These are phyloP conservation scores for Mesembrinibis cayennensis DNA, from an alignment of 2,113 vertebrate species.

Conservation along the genomic window DNA sequence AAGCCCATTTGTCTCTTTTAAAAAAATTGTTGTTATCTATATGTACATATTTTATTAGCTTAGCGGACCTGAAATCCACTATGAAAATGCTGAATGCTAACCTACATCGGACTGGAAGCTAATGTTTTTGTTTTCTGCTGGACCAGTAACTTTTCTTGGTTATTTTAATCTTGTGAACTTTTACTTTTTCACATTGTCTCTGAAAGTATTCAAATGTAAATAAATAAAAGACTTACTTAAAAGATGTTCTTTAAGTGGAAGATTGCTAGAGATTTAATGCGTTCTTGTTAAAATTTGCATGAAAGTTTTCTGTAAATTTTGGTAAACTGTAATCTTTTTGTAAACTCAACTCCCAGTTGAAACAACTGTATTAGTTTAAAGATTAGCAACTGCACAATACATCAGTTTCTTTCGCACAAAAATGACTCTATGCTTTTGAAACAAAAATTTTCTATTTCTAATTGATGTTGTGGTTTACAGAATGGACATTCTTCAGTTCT, in stretches of 20 bases:
- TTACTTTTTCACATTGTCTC: neutral
- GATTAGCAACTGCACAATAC: neutral
- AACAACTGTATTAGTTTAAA: neutral
- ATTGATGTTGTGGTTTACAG: neutral
- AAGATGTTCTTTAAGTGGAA: neutral
- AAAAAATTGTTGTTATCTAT: neutral
- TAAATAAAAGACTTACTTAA: neutral
- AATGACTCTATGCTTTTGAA: neutral
- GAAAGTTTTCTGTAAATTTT: neutral
- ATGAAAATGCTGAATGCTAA: neutral
- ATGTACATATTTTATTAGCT: neutral
- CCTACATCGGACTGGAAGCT: neutral
- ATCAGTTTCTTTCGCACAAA: neutral
- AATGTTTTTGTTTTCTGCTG: neutral
- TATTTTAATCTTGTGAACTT: neutral
- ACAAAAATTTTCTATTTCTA: neutral
- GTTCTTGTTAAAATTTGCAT: neutral
- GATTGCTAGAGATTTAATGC: neutral
- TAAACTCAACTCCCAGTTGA: neutral
- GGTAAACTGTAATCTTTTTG: neutral
- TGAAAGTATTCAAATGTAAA: neutral
- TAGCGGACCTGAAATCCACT: neutral
- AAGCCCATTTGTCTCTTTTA: neutral
- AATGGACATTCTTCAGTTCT: neutral
- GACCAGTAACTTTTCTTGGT: neutral